Evolutionary conservation across 2,113 vertebrate species (phyloP).

Genomic region (Egretta garzetta): DNA sequence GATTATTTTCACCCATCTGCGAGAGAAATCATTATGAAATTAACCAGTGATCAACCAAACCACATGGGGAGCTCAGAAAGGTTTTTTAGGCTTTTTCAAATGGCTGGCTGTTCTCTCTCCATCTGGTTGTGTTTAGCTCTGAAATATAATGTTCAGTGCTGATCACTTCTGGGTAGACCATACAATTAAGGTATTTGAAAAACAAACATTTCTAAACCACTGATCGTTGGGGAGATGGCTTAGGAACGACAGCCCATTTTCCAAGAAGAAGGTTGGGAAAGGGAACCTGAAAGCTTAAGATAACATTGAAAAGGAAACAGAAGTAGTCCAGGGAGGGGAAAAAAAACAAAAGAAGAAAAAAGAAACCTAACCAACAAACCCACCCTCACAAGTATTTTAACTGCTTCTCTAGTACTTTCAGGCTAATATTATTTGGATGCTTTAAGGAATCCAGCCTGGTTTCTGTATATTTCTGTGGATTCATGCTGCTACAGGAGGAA

Average conservation of each 20-base stretch:
- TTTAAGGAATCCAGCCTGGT: background rate
- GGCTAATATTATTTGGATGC: background rate
- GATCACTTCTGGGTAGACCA: conserved; percentile 80
- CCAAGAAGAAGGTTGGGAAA: conserved; percentile 66
- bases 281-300: conserved; percentile 58
- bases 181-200: conserved; percentile 86
- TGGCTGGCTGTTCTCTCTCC: conserved; percentile 67
- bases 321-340: background rate
- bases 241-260: conserved; percentile 75
- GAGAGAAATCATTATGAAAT: conserved; percentile 77
- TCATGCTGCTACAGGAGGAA: background rate
- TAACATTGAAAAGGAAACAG: conserved; percentile 55
- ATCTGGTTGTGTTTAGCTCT: conserved; percentile 81
- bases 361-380: conserved; percentile 27
- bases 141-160: conserved; percentile 78
- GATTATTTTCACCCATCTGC: conserved; percentile 57
- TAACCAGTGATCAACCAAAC: conserved; percentile 74
- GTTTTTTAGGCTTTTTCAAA: conserved; percentile 49
- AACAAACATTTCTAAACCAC: conserved; percentile 81
- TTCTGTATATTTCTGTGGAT: background rate
- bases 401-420: conserved; percentile 1
- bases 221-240: conserved; percentile 62
- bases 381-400: conserved; percentile 44
- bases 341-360: background rate
- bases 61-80: conserved; percentile 35